Evolutionary conservation across 2,888 invertebrate genomes (phyloP), one percentile per base, ranked within the genome.

Genomic region (Tricholauxania praeusta): DNA sequence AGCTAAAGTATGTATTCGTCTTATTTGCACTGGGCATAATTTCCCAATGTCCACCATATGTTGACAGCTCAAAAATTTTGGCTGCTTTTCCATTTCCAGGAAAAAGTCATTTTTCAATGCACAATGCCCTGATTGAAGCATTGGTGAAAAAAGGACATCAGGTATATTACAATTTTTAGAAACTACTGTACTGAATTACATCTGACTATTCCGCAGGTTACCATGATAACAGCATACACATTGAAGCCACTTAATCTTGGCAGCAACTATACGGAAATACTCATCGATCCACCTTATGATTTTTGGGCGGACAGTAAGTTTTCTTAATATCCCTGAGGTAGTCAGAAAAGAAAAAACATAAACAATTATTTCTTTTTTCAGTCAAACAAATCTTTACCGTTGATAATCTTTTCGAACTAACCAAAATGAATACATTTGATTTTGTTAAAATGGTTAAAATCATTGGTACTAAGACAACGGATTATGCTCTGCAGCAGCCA

Each of bases 51-150:
- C 14, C 53, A 0, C 64, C 72, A 14, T 12, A 47, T 4, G 79
- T 68, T 1, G 67, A 78, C 32, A 73, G 80, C 22, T 84, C 88
- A 0, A 84, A 86, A 57, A 89, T 90, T 55, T 79, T 90, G 10
- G 89, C 87, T 0, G 74, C 89, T 0, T 89, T 88, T 74, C 84
- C 87, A 0, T 87, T 88, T 69, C 86, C 87, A 2, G 87, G 83
- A 2, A 89, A 85, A 73, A 89, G 89, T 52, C 90, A 90, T 70
- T 89, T 86, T 39, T 85, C 88, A 75, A 89, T 89, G 87, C 86
- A 86, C 74, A 87, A 85, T 28, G 80, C 85, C 0, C 72, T 90
- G 59, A 84, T 88, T 59, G 86, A 86, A 71, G 88, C 86, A 14
- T 82, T 90, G 1, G 83, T 88, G 0, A 79, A 78, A 10, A 82